A percentile compares a stretch with the other conserved stretches of the same genome.
These are phyloP conservation scores for Thecocarcelia acutangulata DNA, from an alignment of 2,888 invertebrate genomes.

Conservation along the genomic window DNA sequence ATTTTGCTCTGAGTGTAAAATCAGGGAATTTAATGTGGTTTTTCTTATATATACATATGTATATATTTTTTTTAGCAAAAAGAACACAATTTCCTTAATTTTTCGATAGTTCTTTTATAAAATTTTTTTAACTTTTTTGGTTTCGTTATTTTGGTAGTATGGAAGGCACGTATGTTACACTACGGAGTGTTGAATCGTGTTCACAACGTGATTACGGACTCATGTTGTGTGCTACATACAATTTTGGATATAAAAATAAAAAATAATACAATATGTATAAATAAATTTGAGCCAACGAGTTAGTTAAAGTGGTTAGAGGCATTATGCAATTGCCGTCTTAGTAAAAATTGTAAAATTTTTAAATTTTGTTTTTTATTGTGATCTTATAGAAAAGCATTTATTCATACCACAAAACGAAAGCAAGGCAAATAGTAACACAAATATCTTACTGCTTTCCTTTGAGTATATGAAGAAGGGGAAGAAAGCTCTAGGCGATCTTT, in stretches of 20 bases:
- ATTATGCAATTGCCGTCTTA: conserved; percentile 66
- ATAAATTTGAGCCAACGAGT: conserved; percentile 44
- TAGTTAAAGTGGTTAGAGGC: conserved; percentile 61
- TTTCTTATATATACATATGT: conserved; percentile 1
- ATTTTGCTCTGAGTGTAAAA: conserved; percentile 26
- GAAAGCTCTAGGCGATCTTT: conserved; percentile 69
- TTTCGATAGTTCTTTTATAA: conserved; percentile 45
- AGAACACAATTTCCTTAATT: conserved; percentile 40
- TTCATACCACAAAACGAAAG: conserved; percentile 44
- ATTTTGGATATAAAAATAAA: conserved; percentile 13
- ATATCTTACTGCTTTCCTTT: conserved; percentile 46
- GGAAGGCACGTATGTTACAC: conserved; percentile 64
- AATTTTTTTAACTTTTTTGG: background rate
- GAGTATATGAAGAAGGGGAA: conserved; percentile 16
- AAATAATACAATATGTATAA: background rate
- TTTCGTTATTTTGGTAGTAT: conserved; percentile 52
- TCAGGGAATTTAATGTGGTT: conserved; percentile 52
- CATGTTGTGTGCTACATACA: conserved; percentile 68
- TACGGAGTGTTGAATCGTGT: conserved; percentile 69
- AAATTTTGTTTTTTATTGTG: conserved; percentile 14
- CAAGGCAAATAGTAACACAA: conserved; percentile 44
- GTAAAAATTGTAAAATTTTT: conserved; percentile 53
- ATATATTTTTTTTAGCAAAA: conserved; percentile 10
- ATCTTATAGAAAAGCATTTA: conserved; percentile 49
- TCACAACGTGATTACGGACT: conserved; percentile 69